Evolutionary conservation across 1,140 invertebrate species (phyloP).

Genomic region (Habropoda laboriosa): DNA sequence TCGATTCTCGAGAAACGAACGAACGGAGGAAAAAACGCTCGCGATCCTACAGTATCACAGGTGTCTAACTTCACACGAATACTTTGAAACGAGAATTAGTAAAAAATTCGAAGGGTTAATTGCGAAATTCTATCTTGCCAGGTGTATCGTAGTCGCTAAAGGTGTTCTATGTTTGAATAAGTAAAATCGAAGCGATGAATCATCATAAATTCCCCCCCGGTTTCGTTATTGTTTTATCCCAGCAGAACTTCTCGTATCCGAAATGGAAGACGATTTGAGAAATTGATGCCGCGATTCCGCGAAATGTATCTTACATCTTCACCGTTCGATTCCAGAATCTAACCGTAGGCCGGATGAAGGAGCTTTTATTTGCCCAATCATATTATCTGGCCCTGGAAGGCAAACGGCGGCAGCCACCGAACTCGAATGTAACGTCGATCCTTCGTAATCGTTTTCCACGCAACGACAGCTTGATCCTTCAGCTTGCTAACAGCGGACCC

Average conservation of each 20-base stretch:
- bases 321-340: conserved; percentile 43
- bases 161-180: no score
- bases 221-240: conserved; percentile 5
- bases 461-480: conserved; percentile 38
- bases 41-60: no score
- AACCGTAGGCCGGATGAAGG: conserved; percentile 15
- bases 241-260: not conserved
- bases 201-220: not conserved
- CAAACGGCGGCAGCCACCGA: not conserved
- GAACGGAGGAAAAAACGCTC: no score
- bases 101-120: no score
- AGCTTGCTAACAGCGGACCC: not conserved
- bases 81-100: no score
- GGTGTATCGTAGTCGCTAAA: no score
- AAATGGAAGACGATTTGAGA: not conserved
- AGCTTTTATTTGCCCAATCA: conserved; percentile 59
- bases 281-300: not conserved
- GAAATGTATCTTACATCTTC: conserved; percentile 28
- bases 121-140: no score
- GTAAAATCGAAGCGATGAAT: no score
- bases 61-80: no score
- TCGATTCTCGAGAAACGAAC: no score
- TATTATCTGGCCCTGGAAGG: conserved; percentile 34
- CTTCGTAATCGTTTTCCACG: conserved; percentile 49
- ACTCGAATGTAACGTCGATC: conserved; percentile 25